Evolutionary conservation across 2,888 invertebrate genomes (phyloP).

Genomic region (Gnatocerus cornutus): DNA sequence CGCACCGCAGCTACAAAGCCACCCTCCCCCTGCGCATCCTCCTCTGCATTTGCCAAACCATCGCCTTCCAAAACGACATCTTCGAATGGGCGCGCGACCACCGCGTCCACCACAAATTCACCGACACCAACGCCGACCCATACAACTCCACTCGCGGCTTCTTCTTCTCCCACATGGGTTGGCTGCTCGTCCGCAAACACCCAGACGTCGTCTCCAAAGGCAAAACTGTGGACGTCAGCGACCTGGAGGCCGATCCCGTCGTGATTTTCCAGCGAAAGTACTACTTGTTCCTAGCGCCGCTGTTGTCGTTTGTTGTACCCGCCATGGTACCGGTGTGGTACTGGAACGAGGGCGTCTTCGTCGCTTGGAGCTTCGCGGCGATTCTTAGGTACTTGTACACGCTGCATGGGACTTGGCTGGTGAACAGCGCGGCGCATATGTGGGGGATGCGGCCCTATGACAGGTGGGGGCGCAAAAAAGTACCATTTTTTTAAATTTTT

Average conservation of each 20-base stretch:
- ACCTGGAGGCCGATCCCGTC: slow-evolving; percentile 87
- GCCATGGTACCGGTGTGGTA: slow-evolving; percentile 78
- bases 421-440: slow-evolving; percentile 87
- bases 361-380: slow-evolving; percentile 76
- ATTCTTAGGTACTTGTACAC: slow-evolving; percentile 78
- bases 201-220: slow-evolving; percentile 90
- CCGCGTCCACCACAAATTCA: slow-evolving; percentile 92
- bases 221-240: slow-evolving; percentile 87
- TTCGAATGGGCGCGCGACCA: slow-evolving; percentile 91
- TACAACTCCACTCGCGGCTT: slow-evolving; percentile 90
- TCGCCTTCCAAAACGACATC: slow-evolving; percentile 91
- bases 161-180: slow-evolving; percentile 96
- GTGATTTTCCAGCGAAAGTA: slow-evolving; percentile 83
- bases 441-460: slow-evolving; percentile 87
- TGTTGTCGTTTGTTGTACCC: slow-evolving; percentile 71
- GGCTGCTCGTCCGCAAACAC: slow-evolving; percentile 92
- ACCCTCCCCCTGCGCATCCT: slow-evolving; percentile 86
- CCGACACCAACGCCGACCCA: slow-evolving; percentile 92
- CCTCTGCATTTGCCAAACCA: slow-evolving; percentile 85
- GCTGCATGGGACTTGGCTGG: slow-evolving; percentile 86
- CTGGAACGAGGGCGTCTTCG: slow-evolving; percentile 79
- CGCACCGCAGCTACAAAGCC: slow-evolving; percentile 94
- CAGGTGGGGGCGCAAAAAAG: no score
- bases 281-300: background rate
- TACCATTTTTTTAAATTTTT: slow-evolving; percentile 62